A percentile compares a stretch with the other conserved stretches of the same genome.
These are phyloP conservation scores for Thaleichthys pacificus DNA, from an alignment of 2,797 vertebrate species.

Conservation along the genomic window DNA sequence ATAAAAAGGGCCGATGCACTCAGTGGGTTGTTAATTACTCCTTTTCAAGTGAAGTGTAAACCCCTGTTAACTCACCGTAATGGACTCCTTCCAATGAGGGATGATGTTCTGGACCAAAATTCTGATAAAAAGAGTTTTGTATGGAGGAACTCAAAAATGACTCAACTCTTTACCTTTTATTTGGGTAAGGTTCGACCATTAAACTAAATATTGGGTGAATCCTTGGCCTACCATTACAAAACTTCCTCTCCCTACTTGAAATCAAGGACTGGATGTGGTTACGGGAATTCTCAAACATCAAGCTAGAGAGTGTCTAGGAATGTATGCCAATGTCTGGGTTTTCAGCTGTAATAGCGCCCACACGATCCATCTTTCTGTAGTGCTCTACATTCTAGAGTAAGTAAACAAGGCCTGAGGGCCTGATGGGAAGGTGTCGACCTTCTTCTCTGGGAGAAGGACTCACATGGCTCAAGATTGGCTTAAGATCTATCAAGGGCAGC, in stretches of 20 bases:
- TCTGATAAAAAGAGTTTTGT: background rate
- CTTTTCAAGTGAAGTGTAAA: slow-evolving; percentile 56
- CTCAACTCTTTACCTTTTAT: background rate
- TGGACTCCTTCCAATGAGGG: slow-evolving; percentile 52
- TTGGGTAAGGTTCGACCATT: background rate
- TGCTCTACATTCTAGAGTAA: slow-evolving; percentile 16
- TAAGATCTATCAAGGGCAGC: slow-evolving; percentile 45
- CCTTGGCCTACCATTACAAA: background rate
- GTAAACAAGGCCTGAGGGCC: slow-evolving; percentile 33
- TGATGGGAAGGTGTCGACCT: slow-evolving; percentile 19
- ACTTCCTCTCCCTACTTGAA: background rate
- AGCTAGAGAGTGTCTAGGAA: background rate
- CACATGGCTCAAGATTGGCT: slow-evolving; percentile 43
- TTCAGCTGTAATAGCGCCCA: background rate
- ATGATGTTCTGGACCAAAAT: slow-evolving; percentile 34
- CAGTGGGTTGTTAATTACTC: slow-evolving; percentile 63
- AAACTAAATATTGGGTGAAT: no score
- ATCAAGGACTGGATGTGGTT: background rate
- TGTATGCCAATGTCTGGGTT: background rate
- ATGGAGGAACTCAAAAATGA: no score
- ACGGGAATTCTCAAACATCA: background rate
- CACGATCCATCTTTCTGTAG: slow-evolving; percentile 34
- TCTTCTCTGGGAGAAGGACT: slow-evolving; percentile 41
- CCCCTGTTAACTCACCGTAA: slow-evolving; percentile 57
- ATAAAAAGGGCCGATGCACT: slow-evolving; percentile 62